Evolutionary conservation across 2,113 vertebrate species (phyloP), one percentile per base, ranked within the genome.

Genomic region (Meleagris gallopavo): DNA sequence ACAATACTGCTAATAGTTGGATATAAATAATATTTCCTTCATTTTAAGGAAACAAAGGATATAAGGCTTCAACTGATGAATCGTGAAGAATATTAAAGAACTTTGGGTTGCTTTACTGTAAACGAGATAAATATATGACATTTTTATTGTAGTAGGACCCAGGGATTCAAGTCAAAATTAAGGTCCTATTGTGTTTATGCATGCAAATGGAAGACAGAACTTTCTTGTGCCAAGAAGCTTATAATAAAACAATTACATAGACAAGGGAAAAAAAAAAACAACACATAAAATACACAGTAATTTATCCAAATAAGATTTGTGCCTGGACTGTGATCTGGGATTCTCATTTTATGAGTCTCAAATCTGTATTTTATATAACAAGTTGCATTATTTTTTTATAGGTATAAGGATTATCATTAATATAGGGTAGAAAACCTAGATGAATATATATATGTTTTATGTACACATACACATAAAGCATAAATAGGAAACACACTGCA

Each of bases 401-500:
- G 20, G 13, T 79, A 2, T 58, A 80, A 70, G 34, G 18, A 2
- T 54, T 95, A 93, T 91, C 2, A 45, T 83, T 94, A 85, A 76
- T 52, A 62, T 54, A 10, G 41, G 21, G 11, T 69, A 76, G 67
- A 91, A 91, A 89, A 87, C 30, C 11, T 21, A 52, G 17, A 5
- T 60, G 10, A 89, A 82, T 78, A 55, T 32, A 57, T 57, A 30
- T 55, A 18, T n/a, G 32, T 58, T n/a, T 58, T 58, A n/a, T 21
- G 11, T 34, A 58, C 57, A 20, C 93, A 52, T 32, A 79, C 55
- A 54, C 60, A 72, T 36, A 78, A 79, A 48, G 12, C 16, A 83
- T 41, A 95, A 85, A 70, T 19, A 79, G 54, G 82, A 95, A 82
- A 65, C 61, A 93, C 66, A 25, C 40, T 95, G 30, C 13, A n/a